Conservation (phyloP, 2,888 invertebrate species). For the Brachylomia viminalis region DNA sequence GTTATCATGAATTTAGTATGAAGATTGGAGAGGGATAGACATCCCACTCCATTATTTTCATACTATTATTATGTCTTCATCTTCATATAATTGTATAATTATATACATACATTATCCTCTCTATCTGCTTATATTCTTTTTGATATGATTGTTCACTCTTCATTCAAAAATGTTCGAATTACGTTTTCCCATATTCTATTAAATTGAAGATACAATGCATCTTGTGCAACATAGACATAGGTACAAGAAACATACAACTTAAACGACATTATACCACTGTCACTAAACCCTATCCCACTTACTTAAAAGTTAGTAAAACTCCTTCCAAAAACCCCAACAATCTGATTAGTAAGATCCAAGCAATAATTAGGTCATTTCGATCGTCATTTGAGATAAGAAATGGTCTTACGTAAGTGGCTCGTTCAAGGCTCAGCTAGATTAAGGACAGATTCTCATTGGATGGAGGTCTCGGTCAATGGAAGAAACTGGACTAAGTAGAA, state of each 20-base stretch:
- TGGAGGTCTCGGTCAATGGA: slow-evolving; percentile 65
- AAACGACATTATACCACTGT: neutral
- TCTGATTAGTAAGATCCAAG: slow-evolving; percentile 36
- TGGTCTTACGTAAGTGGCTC: slow-evolving; percentile 42
- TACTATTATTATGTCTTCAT: too few relatives aligned
- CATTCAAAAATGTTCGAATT: neutral
- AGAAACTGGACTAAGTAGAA: slow-evolving; percentile 30
- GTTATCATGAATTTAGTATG: neutral
- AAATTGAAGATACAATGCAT: neutral
- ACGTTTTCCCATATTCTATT: neutral
- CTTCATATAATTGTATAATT: too few relatives aligned
- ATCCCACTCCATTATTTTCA: too few relatives aligned
- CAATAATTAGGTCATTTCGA: slow-evolving; percentile 66
- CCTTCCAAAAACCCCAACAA: slow-evolving; percentile 33
- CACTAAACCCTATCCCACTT: neutral
- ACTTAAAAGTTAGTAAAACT: slow-evolving; percentile 17
- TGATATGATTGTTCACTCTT: neutral
- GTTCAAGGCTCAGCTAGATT: slow-evolving; percentile 63
- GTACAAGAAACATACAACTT: neutral
- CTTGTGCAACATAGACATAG: too few relatives aligned
- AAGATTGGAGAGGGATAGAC: neutral
- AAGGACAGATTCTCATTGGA: slow-evolving; percentile 49
- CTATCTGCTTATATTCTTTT: too few relatives aligned
- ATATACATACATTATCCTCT: too few relatives aligned
- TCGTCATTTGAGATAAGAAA: slow-evolving; percentile 62